A percentile compares a stretch with the other conserved stretches of the same genome.
phyloP scores from a whole-genome alignment of 1,140 invertebrate species.

The Panagrolaimus sp. region DNA sequence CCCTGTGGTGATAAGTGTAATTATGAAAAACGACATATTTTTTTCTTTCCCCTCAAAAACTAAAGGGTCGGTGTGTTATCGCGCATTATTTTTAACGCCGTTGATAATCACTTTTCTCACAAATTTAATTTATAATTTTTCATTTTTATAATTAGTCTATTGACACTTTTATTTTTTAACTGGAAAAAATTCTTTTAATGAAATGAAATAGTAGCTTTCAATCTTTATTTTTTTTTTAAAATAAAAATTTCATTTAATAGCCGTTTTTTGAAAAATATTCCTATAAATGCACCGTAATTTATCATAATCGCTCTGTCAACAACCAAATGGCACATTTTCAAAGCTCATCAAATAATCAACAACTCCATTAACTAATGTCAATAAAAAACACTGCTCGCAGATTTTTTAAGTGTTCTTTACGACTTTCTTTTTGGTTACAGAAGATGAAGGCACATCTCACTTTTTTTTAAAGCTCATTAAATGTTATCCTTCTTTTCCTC shows the following conservation, averaged over 20 bases:
- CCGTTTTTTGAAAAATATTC: not conserved
- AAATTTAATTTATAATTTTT: slow-evolving; percentile 10
- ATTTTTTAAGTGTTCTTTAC: slow-evolving; percentile 14
- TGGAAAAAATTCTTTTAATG: not conserved
- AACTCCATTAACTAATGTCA: slow-evolving; percentile 16
- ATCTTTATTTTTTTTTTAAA: not conserved
- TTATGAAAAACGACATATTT: slow-evolving; percentile 8
- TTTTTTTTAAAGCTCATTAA: too few species aligned
- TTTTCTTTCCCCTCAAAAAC: too few species aligned
- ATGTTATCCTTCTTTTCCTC: not conserved
- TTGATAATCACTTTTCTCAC: slow-evolving; percentile 9
- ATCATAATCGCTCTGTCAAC: slow-evolving; percentile 17
- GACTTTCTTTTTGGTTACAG: not conserved
- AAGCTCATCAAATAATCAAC: slow-evolving; percentile 15
- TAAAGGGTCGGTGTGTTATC: too few species aligned
- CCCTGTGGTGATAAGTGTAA: slow-evolving; percentile 11
- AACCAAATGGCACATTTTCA: slow-evolving; percentile 18
- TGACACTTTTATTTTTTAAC: not conserved
- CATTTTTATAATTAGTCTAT: slow-evolving; percentile 4
- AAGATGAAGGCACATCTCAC: not conserved
- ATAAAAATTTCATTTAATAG: not conserved
- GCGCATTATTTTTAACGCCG: not conserved
- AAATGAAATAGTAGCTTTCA: not conserved
- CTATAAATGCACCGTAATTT: not conserved
- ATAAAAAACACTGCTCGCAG: slow-evolving; percentile 5